These are phyloP conservation scores for Crocuta crocuta DNA, from an alignment of 2,113 vertebrate species.

Conservation along the genomic window DNA sequence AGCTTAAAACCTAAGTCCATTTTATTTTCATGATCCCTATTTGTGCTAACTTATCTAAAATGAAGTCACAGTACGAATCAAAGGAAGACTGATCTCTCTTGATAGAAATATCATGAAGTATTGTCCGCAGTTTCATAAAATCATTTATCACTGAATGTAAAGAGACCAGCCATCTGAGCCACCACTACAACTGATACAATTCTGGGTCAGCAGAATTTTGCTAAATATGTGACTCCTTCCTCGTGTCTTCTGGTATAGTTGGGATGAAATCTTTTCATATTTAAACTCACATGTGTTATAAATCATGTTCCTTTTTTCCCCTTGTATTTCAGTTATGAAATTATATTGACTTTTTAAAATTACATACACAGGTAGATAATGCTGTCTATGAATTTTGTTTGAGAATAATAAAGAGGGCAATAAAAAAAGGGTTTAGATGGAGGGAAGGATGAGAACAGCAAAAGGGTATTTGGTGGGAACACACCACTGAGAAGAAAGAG, in stretches of 20 bases:
- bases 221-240: background rate
- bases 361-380: background rate
- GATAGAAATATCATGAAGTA: background rate
- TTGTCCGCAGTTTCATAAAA: background rate
- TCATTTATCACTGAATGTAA: background rate
- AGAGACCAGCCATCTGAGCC: background rate
- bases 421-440: background rate
- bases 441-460: background rate
- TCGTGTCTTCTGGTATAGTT: background rate
- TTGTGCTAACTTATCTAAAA: background rate
- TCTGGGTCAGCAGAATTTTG: background rate
- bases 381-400: conserved; percentile 24
- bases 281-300: background rate
- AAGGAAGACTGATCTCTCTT: background rate
- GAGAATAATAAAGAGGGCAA: background rate
- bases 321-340: conserved; percentile 28
- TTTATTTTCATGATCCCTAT: background rate
- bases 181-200: background rate
- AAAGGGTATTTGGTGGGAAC: background rate
- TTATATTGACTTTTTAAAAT: background rate
- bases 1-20: background rate
- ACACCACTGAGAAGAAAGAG: background rate
- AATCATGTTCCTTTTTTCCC: background rate
- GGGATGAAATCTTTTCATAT: background rate
- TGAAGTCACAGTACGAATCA: background rate